Conservation (phyloP, 2,113 vertebrate species). For the Todiramphus chloris region DNA sequence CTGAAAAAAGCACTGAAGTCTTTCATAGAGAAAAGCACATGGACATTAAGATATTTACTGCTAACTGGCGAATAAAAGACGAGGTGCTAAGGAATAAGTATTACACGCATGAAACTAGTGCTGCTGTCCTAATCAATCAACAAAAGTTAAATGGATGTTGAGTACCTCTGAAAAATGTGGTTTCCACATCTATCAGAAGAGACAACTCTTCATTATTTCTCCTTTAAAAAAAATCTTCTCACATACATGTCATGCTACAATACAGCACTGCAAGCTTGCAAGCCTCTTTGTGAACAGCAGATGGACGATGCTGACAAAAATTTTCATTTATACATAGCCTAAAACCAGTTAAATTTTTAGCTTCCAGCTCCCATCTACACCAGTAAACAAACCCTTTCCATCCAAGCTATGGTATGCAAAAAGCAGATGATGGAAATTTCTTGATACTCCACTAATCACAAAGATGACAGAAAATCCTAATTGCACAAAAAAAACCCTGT, state of each 20-base stretch:
- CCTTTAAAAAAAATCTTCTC: background rate
- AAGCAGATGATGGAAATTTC: background rate
- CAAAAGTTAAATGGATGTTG: background rate
- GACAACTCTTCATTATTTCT: background rate
- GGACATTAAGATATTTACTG: background rate
- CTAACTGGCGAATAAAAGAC: background rate
- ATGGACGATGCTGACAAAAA: background rate
- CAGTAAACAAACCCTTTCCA: background rate
- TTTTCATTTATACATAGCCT: background rate
- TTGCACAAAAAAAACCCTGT: background rate
- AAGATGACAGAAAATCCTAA: background rate
- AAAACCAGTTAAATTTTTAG: background rate
- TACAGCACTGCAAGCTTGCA: background rate
- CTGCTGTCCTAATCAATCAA: conserved; percentile 10
- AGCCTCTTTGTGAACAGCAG: background rate
- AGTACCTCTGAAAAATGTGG: background rate
- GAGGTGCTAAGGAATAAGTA: background rate
- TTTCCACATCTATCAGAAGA: background rate
- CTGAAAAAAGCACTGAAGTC: background rate
- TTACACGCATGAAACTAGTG: background rate
- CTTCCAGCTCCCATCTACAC: background rate
- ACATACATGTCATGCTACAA: background rate
- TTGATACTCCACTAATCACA: background rate
- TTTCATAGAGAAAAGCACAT: background rate
- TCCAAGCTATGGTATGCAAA: background rate